Conservation (phyloP, 2,797 vertebrate genomes). For the Spheniscus humboldti region DNA sequence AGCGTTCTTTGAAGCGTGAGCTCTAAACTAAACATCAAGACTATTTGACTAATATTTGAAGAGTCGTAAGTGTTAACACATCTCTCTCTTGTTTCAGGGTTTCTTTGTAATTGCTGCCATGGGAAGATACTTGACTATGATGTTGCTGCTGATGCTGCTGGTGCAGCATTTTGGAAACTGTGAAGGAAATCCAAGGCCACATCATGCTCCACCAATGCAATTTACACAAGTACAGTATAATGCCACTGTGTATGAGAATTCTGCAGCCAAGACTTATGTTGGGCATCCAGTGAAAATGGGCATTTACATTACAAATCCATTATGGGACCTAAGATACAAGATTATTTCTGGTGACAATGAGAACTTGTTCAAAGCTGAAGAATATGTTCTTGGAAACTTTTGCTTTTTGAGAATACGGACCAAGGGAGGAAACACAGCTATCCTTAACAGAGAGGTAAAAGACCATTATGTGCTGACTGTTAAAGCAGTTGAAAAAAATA, state of each 20-base stretch:
- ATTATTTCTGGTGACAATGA: conserved; percentile 96
- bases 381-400: conserved; percentile 92
- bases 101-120: conserved; percentile 82
- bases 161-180: conserved; percentile 81
- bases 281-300: conserved; percentile 96
- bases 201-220: conserved; percentile 74
- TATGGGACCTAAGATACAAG: conserved; percentile 95
- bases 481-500: conserved; percentile 89
- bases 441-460: conserved; percentile 96
- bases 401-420: conserved; percentile 98
- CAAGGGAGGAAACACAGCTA: conserved; percentile 98
- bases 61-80: neutral
- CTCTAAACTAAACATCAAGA: neutral
- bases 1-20: neutral
- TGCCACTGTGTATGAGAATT: conserved; percentile 96
- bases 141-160: conserved; percentile 83
- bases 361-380: conserved; percentile 98
- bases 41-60: neutral
- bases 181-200: conserved; percentile 77
- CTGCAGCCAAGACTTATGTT: conserved; percentile 95
- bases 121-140: conserved; percentile 81
- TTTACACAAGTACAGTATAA: conserved; percentile 92
- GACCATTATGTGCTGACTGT: conserved; percentile 91
- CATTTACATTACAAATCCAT: conserved; percentile 82
- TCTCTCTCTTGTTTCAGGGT: conserved; percentile 73